Percentiles rank a stretch among this genome's conserved stretches.
Conservation (phyloP, 2,113 vertebrate genomes). For the Mormoops blainvillei region DNA sequence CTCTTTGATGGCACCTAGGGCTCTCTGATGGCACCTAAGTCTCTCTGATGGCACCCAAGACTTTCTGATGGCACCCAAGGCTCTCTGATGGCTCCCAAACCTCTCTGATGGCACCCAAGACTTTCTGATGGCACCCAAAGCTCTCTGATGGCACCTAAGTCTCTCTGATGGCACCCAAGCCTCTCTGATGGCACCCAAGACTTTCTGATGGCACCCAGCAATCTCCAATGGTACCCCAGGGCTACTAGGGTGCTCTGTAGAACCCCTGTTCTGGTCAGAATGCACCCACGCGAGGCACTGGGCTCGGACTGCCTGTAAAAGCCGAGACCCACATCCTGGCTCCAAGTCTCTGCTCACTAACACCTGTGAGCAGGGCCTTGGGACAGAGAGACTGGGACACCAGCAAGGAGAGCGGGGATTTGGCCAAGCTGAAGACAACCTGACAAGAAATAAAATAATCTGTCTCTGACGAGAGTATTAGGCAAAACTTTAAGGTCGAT, state of each 20-base stretch:
- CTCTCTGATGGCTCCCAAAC: neutral
- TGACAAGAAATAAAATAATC: neutral
- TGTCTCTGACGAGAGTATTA: neutral
- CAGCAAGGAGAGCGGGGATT: neutral
- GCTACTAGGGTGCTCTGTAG: fast-evolving
- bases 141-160: neutral
- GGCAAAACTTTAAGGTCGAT: constrained; percentile 57
- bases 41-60: neutral
- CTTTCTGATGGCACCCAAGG: neutral
- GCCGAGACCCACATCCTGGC: neutral
- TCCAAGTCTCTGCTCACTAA: no score
- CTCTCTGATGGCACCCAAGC: neutral
- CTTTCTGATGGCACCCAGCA: neutral
- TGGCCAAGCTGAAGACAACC: neutral
- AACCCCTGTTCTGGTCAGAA: neutral
- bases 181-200: neutral
- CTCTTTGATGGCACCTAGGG: neutral
- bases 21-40: neutral
- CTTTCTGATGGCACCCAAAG: neutral
- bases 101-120: neutral
- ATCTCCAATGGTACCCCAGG: neutral
- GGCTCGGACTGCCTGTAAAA: neutral
- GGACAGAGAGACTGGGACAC: neutral
- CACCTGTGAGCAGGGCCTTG: neutral
- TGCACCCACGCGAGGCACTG: fast-evolving